These are phyloP conservation scores for Lepisosteus oculatus DNA, from an alignment of 2,113 vertebrate species.

Conservation along the genomic window DNA sequence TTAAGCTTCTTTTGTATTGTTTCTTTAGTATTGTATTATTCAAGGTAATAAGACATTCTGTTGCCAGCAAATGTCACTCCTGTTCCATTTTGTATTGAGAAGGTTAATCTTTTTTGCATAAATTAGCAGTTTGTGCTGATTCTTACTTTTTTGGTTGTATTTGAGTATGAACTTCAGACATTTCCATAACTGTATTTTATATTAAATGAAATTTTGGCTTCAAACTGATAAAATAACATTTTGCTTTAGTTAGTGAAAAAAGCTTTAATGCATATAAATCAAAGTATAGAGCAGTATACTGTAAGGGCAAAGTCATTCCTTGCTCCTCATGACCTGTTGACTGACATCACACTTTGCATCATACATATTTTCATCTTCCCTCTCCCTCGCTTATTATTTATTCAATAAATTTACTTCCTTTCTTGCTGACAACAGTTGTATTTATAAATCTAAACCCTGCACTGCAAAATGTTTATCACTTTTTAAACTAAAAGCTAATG, in stretches of 20 bases:
- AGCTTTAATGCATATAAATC: slow-evolving; percentile 20
- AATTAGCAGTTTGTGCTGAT: too few relatives aligned
- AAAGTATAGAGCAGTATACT: slow-evolving; percentile 6
- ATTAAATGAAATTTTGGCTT: slow-evolving; percentile 4
- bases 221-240: slow-evolving; percentile 19
- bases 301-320: slow-evolving; percentile 24
- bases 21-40: too few relatives aligned
- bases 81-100: too few relatives aligned
- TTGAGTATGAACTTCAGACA: too few relatives aligned
- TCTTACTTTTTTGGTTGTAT: too few relatives aligned
- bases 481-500: slow-evolving; percentile 81
- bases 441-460: slow-evolving; percentile 77
- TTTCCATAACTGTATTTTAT: not conserved
- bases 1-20: too few relatives aligned
- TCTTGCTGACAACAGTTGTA: slow-evolving; percentile 81
- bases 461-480: slow-evolving; percentile 82
- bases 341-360: slow-evolving; percentile 64
- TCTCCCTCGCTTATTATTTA: slow-evolving; percentile 78
- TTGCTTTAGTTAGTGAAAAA: slow-evolving; percentile 14
- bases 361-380: slow-evolving; percentile 69
- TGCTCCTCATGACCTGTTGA: slow-evolving; percentile 63
- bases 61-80: too few relatives aligned
- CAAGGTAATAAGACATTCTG: too few relatives aligned
- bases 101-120: too few relatives aligned
- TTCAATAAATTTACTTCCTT: slow-evolving; percentile 75